Evolutionary conservation across 2,113 vertebrate genomes (phyloP).

Genomic region (Sphyrna mokarran): DNA sequence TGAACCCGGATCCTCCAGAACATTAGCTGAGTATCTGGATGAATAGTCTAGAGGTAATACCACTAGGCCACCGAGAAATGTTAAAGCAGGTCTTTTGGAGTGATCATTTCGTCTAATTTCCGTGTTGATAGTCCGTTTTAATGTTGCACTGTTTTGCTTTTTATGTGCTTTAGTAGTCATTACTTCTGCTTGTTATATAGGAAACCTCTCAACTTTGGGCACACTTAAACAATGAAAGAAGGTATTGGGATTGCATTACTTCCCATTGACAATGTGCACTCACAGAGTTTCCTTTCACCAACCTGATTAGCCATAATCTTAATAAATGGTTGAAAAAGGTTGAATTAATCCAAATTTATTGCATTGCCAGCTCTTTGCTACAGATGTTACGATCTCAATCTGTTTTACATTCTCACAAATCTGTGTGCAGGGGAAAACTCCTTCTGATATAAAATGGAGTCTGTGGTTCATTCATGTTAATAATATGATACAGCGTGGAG

Average conservation of each 20-base stretch:
- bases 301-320: too few species aligned
- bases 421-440: neutral
- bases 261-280: neutral
- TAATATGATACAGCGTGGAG: neutral
- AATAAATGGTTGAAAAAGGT: too few species aligned
- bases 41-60: too few species aligned
- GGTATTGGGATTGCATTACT: neutral
- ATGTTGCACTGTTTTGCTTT: neutral
- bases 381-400: neutral
- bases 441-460: neutral
- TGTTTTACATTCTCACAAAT: neutral
- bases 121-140: neutral
- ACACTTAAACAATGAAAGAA: neutral
- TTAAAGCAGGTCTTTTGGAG: neutral
- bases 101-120: neutral
- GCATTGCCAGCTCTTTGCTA: neutral
- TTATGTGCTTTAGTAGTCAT: neutral
- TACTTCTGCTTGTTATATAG: too few species aligned
- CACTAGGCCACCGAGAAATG: neutral
- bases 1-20: too few species aligned
- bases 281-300: neutral
- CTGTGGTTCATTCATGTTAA: neutral
- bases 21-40: too few species aligned
- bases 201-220: too few species aligned
- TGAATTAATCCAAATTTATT: neutral